phyloP scores from a whole-genome alignment of 2,888 invertebrate species.

The Agrilus mali region DNA sequence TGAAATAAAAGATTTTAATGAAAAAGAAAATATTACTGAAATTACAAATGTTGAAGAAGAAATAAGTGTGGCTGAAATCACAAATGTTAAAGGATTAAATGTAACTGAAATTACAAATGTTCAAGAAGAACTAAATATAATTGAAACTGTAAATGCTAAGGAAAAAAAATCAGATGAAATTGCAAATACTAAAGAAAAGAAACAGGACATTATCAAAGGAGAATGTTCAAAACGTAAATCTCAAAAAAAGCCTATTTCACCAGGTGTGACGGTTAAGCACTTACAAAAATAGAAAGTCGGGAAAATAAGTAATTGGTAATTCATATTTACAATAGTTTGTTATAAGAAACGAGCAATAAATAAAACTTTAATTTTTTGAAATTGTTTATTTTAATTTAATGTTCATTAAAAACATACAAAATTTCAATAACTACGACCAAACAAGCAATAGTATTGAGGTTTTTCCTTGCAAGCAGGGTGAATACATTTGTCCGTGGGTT shows the following conservation, averaged over 20 bases:
- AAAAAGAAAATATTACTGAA: neutral
- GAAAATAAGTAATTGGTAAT: too few species aligned
- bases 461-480: constrained; percentile 70
- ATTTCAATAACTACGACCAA: constrained; percentile 87
- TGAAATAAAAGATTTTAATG: too few species aligned
- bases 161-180: neutral
- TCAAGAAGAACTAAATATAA: neutral
- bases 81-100: neutral
- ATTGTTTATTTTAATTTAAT: too few species aligned
- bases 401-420: too few species aligned
- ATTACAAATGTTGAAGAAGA: neutral
- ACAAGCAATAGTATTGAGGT: constrained; percentile 78
- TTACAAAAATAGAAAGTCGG: too few species aligned
- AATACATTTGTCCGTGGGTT: constrained; percentile 63
- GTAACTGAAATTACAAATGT: neutral
- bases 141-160: neutral
- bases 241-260: too few species aligned
- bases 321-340: too few species aligned
- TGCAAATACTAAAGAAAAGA: neutral
- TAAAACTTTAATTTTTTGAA: too few species aligned
- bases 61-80: neutral
- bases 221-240: too few species aligned
- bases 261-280: too few species aligned
- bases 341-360: too few species aligned
- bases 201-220: neutral